These are phyloP conservation scores for Galbula dea DNA, from an alignment of 2,113 vertebrate species.

Conservation along the genomic window DNA sequence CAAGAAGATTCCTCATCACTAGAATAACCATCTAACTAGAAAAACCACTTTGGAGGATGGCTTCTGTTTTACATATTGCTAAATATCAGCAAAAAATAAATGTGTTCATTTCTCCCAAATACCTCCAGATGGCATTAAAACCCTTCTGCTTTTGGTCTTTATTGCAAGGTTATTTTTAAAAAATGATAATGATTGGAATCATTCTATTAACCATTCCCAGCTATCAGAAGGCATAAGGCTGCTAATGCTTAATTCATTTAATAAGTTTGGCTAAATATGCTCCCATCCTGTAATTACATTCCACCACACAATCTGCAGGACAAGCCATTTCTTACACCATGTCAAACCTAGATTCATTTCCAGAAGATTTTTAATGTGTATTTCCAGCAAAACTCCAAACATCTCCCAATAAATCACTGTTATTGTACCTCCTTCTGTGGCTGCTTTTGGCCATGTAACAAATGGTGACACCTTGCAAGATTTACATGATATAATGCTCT, in stretches of 20 bases:
- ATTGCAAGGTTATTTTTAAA: constrained; percentile 20
- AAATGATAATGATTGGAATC: constrained; percentile 54
- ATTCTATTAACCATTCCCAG: constrained; percentile 39
- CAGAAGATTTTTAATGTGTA: constrained; percentile 42
- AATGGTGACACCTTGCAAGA: constrained; percentile 31
- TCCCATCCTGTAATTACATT: constrained; percentile 35
- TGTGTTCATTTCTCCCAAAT: constrained; percentile 68
- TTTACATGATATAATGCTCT: constrained; percentile 37
- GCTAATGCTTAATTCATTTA: constrained; percentile 48
- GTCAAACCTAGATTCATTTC: constrained; percentile 55
- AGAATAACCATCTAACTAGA: not conserved
- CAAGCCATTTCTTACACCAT: constrained; percentile 4
- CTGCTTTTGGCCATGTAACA: constrained; percentile 47
- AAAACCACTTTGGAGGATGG: not conserved
- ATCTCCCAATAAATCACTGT: constrained; percentile 27
- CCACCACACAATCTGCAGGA: constrained; percentile 36
- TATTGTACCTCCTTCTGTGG: constrained; percentile 51
- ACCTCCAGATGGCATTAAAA: constrained; percentile 80
- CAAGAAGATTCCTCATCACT: not conserved
- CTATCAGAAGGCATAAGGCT: constrained; percentile 40
- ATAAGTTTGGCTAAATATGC: constrained; percentile 36
- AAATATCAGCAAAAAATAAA: constrained; percentile 30
- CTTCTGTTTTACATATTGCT: constrained; percentile 23
- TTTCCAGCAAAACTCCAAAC: constrained; percentile 52
- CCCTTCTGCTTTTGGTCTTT: constrained; percentile 52